Percentiles rank a stretch among this genome's conserved stretches.
phyloP scores from a whole-genome alignment of 2,113 vertebrate species.

The Eudyptes chrysolophus region DNA sequence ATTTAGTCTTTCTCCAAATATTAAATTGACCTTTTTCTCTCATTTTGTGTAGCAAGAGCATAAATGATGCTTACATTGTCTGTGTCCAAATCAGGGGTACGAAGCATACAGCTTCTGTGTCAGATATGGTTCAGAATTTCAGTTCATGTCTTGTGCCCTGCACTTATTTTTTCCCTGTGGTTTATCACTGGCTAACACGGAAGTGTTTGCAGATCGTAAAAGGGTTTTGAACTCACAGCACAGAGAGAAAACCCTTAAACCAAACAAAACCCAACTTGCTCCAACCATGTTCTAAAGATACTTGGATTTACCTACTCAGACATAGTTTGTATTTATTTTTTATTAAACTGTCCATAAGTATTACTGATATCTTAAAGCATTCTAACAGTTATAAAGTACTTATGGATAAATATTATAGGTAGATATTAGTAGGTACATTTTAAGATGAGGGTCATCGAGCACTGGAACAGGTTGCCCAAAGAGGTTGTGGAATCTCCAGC shows the following conservation, averaged over 20 bases:
- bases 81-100: neutral
- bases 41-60: neutral
- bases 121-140: neutral
- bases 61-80: neutral
- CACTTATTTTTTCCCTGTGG: neutral
- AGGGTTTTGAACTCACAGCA: neutral
- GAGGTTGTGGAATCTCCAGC: neutral
- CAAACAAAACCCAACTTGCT: neutral
- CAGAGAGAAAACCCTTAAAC: neutral
- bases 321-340: neutral
- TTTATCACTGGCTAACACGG: neutral
- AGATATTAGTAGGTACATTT: neutral
- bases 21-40: neutral
- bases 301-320: neutral
- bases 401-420: neutral
- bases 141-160: neutral
- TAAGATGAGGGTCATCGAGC: fast-evolving
- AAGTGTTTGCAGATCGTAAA: neutral
- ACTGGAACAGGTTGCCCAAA: neutral
- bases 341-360: neutral
- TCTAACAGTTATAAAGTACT: neutral
- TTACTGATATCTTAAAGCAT: neutral
- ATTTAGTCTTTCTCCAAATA: neutral
- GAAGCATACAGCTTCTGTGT: neutral
- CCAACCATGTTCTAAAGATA: neutral